phyloP scores from a whole-genome alignment of 2,888 invertebrate genomes.

The Oligia fasciuncula region DNA sequence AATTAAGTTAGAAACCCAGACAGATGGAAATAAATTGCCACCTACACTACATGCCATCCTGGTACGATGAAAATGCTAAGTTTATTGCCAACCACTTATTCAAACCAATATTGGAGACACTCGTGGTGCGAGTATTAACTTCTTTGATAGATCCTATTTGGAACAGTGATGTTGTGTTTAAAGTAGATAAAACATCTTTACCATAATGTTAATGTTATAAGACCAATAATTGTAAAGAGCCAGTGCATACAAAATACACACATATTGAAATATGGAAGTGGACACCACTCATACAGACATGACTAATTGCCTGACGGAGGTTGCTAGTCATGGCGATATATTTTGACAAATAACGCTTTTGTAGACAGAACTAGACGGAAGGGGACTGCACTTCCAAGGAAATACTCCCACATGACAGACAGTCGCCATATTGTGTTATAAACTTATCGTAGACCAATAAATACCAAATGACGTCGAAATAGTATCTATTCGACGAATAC shows the following conservation, averaged over 20 bases:
- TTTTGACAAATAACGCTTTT: neutral
- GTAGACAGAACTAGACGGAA: slow-evolving; percentile 1
- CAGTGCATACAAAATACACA: neutral
- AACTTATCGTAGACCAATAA: slow-evolving; percentile 48
- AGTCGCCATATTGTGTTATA: slow-evolving; percentile 29
- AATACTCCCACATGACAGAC: slow-evolving; percentile 28
- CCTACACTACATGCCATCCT: slow-evolving; percentile 35
- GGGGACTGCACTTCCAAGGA: slow-evolving; percentile 8
- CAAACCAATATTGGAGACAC: slow-evolving; percentile 7
- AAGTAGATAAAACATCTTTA: neutral
- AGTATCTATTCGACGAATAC: slow-evolving; percentile 40
- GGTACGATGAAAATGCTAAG: slow-evolving; percentile 11
- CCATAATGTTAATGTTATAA: neutral
- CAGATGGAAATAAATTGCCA: slow-evolving; percentile 14
- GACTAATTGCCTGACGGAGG: slow-evolving; percentile 13
- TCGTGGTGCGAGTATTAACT: neutral
- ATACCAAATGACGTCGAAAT: slow-evolving; percentile 44
- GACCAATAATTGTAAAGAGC: neutral
- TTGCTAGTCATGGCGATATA: neutral
- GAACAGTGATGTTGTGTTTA: neutral
- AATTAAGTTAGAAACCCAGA: slow-evolving; percentile 5
- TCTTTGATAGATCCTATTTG: neutral
- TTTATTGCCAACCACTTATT: slow-evolving; percentile 11
- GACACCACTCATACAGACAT: neutral
- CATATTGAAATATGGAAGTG: neutral